phyloP scores from a whole-genome alignment of 2,113 vertebrate genomes.

The Oryzias curvinotus region DNA sequence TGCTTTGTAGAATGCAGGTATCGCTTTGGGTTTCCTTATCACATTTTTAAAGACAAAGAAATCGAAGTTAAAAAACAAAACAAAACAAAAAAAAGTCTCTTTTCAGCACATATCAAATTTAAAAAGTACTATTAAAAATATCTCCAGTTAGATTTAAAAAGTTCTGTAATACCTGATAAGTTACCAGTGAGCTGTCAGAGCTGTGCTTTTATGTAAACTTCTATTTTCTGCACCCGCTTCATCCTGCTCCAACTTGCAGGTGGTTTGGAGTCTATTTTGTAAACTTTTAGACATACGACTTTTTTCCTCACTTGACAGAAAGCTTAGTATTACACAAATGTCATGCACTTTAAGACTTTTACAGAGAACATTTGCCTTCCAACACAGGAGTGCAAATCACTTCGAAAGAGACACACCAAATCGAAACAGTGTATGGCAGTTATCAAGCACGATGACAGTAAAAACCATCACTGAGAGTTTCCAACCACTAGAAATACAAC shows the following conservation, averaged over 20 bases:
- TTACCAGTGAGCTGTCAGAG: conserved; percentile 5
- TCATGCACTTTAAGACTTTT: conserved; percentile 71
- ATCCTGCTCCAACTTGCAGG: too few species aligned
- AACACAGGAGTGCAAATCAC: conserved; percentile 77
- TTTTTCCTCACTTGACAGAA: conserved; percentile 29
- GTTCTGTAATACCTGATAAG: conserved; percentile 2
- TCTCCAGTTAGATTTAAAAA: conserved; percentile 11
- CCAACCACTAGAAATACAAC: conserved; percentile 58
- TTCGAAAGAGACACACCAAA: conserved; percentile 54
- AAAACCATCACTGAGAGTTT: conserved; percentile 32
- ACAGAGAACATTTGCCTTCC: conserved; percentile 57
- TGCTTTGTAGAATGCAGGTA: conserved; percentile 18
- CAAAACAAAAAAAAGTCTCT: conserved; percentile 1
- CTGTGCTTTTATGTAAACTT: conserved; percentile 36
- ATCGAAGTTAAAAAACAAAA: conserved; percentile 3
- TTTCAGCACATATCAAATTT: conserved; percentile 13
- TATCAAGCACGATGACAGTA: conserved; percentile 68
- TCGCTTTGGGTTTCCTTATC: conserved; percentile 27
- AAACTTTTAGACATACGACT: conserved; percentile 41
- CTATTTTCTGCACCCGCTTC: too few species aligned
- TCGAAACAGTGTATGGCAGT: conserved; percentile 63
- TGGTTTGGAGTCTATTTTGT: conserved; percentile 12
- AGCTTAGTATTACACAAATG: conserved; percentile 45
- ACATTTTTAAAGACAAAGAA: conserved; percentile 4
- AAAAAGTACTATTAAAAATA: conserved; percentile 41